Evolutionary conservation across 2,113 vertebrate species (phyloP).

Genomic region (Mustela nigripes): DNA sequence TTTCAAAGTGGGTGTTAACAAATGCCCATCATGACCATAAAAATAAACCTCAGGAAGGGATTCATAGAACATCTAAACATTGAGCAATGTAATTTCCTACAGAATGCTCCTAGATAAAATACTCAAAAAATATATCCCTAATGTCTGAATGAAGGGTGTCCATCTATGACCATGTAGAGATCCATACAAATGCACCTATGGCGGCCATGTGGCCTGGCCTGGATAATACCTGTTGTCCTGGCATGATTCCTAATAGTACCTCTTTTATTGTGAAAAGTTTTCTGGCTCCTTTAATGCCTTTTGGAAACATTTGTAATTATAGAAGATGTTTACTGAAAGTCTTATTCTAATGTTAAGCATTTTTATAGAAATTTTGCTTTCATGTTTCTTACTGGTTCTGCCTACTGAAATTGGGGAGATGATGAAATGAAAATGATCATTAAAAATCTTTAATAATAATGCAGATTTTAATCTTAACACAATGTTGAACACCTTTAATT

Average conservation of each 20-base stretch:
- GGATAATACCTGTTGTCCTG: neutral
- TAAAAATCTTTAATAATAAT: conserved; percentile 74
- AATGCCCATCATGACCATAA: conserved; percentile 58
- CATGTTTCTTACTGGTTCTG: conserved; percentile 69
- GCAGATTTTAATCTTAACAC: conserved; percentile 86
- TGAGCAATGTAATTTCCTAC: neutral
- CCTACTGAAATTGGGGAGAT: conserved; percentile 71
- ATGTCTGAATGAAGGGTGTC: neutral
- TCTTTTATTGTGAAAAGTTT: neutral
- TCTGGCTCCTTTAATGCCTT: conserved; percentile 73
- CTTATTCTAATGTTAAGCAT: conserved; percentile 77
- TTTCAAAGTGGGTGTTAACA: conserved; percentile 70
- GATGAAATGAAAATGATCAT: conserved; percentile 62
- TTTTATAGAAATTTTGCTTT: conserved; percentile 80
- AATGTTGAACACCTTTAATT: conserved; percentile 77
- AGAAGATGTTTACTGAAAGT: conserved; percentile 82
- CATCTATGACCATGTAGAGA: neutral
- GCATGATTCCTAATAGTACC: neutral
- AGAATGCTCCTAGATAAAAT: neutral
- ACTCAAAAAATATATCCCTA: neutral
- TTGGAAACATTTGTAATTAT: conserved; percentile 84
- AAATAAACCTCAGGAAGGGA: conserved; percentile 70
- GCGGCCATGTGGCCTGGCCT: neutral
- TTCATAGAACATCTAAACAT: neutral
- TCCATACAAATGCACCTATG: neutral